phyloP scores from a whole-genome alignment of 2,888 invertebrate genomes.

The Folsomia candida region DNA sequence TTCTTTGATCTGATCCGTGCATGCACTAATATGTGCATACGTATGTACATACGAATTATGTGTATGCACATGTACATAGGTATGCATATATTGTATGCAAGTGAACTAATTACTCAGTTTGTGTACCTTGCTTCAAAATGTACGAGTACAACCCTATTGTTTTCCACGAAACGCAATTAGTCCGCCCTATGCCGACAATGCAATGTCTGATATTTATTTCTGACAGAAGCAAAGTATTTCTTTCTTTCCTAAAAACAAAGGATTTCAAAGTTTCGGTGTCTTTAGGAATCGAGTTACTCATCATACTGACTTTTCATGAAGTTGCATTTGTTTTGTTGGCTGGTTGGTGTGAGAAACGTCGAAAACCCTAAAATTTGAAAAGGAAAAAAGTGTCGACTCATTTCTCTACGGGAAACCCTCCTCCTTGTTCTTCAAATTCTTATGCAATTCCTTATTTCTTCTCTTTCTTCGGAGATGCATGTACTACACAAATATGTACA shows the following conservation, averaged over 20 bases:
- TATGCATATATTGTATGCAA: too few relatives aligned
- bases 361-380: neutral
- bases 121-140: too few relatives aligned
- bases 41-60: too few relatives aligned
- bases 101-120: neutral
- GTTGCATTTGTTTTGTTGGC: neutral
- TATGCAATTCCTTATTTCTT: slow-evolving; percentile 21
- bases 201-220: neutral
- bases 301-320: neutral
- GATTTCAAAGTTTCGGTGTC: neutral
- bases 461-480: neutral
- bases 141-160: neutral
- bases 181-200: neutral
- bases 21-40: too few relatives aligned
- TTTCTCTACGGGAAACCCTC: slow-evolving; percentile 20
- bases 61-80: too few relatives aligned
- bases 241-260: neutral
- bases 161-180: neutral
- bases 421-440: slow-evolving; percentile 18
- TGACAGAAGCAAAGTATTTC: neutral
- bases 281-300: neutral
- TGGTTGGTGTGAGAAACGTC: neutral
- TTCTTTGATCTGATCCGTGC: too few relatives aligned
- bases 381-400: slow-evolving; percentile 38
- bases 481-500: too few relatives aligned